Conservation (phyloP, 2,113 vertebrate genomes). For the Larimichthys polyactis region DNA sequence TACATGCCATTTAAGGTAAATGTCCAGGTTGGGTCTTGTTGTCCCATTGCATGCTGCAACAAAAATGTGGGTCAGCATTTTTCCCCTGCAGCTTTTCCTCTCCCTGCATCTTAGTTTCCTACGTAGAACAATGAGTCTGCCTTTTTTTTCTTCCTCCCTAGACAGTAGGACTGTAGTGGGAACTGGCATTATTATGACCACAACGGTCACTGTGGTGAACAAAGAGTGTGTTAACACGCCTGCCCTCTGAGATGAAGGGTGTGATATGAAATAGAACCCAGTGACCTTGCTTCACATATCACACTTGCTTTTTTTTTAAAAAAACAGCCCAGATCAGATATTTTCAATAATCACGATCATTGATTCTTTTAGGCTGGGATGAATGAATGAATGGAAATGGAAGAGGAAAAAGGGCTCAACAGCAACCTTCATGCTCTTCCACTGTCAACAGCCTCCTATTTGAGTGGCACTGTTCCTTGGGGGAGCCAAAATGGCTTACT, state of each 20-base stretch:
- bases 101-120: conserved; percentile 68
- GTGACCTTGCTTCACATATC: conserved; percentile 38
- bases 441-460: conserved; percentile 26
- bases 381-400: neutral
- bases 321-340: neutral
- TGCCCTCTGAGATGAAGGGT: conserved; percentile 16
- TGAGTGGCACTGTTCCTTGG: neutral
- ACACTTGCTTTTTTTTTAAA: no score
- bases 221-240: neutral
- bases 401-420: neutral
- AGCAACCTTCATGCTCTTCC: conserved; percentile 11
- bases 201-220: conserved; percentile 21
- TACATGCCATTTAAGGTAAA: conserved; percentile 68
- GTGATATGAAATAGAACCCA: conserved; percentile 47
- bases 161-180: conserved; percentile 40
- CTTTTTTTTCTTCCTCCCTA: conserved; percentile 40
- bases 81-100: conserved; percentile 54
- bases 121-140: conserved; percentile 73
- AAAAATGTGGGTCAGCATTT: conserved; percentile 76
- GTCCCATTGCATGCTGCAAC: conserved; percentile 65
- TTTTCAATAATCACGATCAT: conserved; percentile 41
- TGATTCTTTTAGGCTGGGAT: conserved; percentile 26
- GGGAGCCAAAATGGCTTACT: conserved; percentile 37
- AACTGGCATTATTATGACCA: conserved; percentile 54
- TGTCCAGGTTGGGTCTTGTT: conserved; percentile 58